Evolutionary conservation across 2,797 vertebrate species (phyloP).

Genomic region (Tragopan temminckii): DNA sequence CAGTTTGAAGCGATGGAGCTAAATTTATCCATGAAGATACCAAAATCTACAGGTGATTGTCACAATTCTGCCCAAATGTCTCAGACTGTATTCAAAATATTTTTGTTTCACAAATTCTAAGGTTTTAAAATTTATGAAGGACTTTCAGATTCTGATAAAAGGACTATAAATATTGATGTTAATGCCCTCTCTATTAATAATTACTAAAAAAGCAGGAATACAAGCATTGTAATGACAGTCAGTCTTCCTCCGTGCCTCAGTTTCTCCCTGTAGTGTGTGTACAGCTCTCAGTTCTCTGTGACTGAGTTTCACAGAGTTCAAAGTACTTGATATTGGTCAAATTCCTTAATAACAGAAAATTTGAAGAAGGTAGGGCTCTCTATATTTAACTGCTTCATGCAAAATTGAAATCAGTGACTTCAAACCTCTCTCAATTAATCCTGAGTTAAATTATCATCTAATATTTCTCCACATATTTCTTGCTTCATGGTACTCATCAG

Average conservation of each 20-base stretch:
- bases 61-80: not conserved
- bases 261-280: not conserved
- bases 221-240: not conserved
- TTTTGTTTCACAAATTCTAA: not conserved
- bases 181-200: not conserved
- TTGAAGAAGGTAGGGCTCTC: not conserved
- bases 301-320: not conserved
- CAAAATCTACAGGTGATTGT: not conserved
- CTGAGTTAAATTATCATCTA: not conserved
- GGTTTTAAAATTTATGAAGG: not conserved
- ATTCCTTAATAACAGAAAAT: not conserved
- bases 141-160: not conserved
- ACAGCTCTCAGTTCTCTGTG: not conserved
- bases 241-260: not conserved
- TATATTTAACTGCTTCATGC: not conserved
- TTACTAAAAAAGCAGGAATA: not conserved
- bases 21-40: not conserved
- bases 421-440: not conserved
- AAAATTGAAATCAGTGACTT: not conserved
- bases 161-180: not conserved
- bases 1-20: not conserved
- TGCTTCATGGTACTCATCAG: not conserved
- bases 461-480: not conserved
- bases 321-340: not conserved
- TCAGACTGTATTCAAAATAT: fast-evolving